phyloP scores from a whole-genome alignment of 2,888 invertebrate genomes.

The Netelia melanura region DNA sequence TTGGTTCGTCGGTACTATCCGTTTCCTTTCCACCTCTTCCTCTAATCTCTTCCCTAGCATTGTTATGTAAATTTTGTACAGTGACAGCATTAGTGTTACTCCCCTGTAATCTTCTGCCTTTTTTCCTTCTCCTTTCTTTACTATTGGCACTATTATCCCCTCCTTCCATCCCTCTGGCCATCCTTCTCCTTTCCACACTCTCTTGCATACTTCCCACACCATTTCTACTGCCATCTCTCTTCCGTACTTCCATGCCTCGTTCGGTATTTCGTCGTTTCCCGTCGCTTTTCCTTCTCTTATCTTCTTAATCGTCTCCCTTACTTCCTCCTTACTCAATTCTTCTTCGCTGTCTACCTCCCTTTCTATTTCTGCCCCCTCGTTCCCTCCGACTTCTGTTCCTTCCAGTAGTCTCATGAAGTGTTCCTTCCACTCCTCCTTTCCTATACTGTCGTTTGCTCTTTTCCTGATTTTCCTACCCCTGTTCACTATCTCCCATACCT shows the following conservation, averaged over 20 bases:
- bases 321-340: neutral
- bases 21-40: neutral
- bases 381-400: neutral
- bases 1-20: neutral
- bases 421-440: constrained; percentile 4
- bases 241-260: neutral
- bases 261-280: neutral
- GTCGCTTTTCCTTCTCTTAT: neutral
- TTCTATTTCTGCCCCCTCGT: no score
- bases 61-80: neutral
- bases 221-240: neutral
- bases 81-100: neutral
- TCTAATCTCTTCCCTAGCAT: neutral
- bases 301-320: neutral
- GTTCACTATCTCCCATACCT: no score
- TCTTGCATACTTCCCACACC: neutral
- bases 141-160: neutral
- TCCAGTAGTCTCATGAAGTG: neutral
- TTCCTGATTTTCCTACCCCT: constrained; percentile 16
- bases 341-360: neutral
- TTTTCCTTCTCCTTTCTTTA: neutral
- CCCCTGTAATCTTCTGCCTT: neutral
- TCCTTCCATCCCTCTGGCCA: constrained; percentile 1
- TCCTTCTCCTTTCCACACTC: constrained; percentile 15
- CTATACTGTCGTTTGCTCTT: neutral